Conservation (phyloP, 92 coral and sea anemone species). For the Muricea muricata region DNA sequence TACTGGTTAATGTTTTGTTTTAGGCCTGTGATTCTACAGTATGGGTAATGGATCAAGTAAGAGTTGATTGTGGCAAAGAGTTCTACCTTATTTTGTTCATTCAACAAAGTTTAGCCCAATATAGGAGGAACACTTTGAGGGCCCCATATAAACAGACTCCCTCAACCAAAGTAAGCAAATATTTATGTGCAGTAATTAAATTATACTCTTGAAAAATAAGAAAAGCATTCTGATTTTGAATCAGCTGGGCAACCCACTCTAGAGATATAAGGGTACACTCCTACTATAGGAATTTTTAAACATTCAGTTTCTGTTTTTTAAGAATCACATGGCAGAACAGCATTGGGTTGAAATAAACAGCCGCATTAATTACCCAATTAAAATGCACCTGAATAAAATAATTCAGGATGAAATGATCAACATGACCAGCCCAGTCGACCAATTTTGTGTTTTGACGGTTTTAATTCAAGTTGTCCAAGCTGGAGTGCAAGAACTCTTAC, state of each 20-base stretch:
- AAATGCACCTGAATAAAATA: no score
- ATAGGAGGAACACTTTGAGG: not conserved
- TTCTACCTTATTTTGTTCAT: conserved; percentile 33
- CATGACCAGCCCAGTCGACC: conserved; percentile 17
- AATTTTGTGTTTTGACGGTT: conserved; percentile 30
- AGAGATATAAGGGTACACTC: no score
- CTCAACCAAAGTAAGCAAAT: not conserved
- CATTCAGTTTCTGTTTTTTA: no score
- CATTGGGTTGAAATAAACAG: not conserved
- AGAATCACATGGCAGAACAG: no score
- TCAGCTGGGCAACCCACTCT: no score
- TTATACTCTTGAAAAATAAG: not conserved
- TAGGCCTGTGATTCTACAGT: not conserved
- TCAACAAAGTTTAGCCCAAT: not conserved
- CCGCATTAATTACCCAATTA: no score
- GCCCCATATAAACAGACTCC: not conserved
- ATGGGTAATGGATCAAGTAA: conserved; percentile 44
- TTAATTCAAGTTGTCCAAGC: conserved; percentile 29
- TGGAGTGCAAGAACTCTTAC: conserved; percentile 33
- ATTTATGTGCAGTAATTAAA: no score
- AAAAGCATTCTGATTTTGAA: no score
- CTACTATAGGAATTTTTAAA: no score
- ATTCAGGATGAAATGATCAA: conserved; percentile 28
- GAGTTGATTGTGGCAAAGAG: conserved; percentile 50
- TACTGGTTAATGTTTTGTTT: no score